Percentiles rank a stretch among this genome's conserved stretches.
Conservation (phyloP, 92 coral and sea anemone species). For the Pocillopora grandis region DNA sequence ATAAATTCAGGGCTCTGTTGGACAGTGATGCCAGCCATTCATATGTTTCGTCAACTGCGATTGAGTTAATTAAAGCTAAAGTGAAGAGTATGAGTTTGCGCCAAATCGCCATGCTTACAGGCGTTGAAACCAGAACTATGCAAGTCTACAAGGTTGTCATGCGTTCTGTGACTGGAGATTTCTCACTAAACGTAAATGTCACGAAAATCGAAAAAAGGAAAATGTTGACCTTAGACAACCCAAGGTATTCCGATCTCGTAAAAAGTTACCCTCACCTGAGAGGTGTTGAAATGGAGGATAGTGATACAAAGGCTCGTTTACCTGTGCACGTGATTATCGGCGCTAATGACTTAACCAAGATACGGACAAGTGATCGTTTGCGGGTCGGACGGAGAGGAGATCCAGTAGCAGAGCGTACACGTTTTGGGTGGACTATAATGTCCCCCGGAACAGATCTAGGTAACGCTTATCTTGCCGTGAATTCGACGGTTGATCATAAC, state of each 20-base stretch:
- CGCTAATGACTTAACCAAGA: too few relatives aligned
- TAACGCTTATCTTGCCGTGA: too few relatives aligned
- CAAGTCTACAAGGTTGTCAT: slow-evolving; percentile 59
- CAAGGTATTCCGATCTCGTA: slow-evolving; percentile 24
- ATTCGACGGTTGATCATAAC: slow-evolving; percentile 26
- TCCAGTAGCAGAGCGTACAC: too few relatives aligned
- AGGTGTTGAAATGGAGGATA: slow-evolving; percentile 61
- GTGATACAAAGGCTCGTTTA: slow-evolving; percentile 33
- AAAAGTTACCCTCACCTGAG: slow-evolving; percentile 50
- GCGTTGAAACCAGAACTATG: slow-evolving; percentile 62
- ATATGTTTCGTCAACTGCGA: slow-evolving; percentile 57
- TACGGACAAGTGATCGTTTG: too few relatives aligned
- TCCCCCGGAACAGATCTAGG: too few relatives aligned
- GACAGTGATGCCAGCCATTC: slow-evolving; percentile 35
- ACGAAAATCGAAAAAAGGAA: too few relatives aligned
- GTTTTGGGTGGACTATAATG: too few relatives aligned
- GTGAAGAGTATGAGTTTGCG: slow-evolving; percentile 29
- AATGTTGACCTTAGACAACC: too few relatives aligned
- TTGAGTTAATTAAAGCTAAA: slow-evolving; percentile 57
- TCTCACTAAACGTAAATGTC: slow-evolving; percentile 14
- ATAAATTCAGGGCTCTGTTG: slow-evolving; percentile 65
- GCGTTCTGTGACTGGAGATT: slow-evolving; percentile 51
- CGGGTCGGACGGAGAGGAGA: too few relatives aligned
- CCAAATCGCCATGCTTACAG: slow-evolving; percentile 54
- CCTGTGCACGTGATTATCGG: too few relatives aligned